These are phyloP conservation scores for Pseudomyrmex gracilis DNA, from an alignment of 1,140 invertebrate species.

Conservation along the genomic window DNA sequence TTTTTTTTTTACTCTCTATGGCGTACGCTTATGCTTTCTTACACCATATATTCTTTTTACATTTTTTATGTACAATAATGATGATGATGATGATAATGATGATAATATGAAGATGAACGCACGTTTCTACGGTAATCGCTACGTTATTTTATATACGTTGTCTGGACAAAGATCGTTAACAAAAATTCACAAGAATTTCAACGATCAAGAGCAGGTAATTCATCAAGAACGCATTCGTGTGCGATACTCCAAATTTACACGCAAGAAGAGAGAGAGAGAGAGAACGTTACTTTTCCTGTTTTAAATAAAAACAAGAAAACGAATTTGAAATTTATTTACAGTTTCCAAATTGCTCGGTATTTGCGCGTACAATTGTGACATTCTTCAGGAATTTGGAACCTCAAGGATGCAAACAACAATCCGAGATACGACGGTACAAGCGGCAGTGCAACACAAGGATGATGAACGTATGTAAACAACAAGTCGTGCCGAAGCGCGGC, in stretches of 20 bases:
- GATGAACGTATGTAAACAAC: slow-evolving; percentile 77
- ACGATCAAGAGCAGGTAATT: not conserved
- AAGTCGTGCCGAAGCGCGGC: slow-evolving; percentile 66
- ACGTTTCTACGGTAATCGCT: no score
- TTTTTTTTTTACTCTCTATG: slow-evolving; percentile 46
- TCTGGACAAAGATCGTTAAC: no score
- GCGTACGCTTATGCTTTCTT: slow-evolving; percentile 53
- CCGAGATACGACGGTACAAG: slow-evolving; percentile 4
- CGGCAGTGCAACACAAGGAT: slow-evolving; percentile 28
- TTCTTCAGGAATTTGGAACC: not conserved
- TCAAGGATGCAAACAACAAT: not conserved
- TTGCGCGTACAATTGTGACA: no score
- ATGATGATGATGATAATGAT: not conserved
- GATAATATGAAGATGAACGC: not conserved
- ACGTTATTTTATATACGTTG: no score
- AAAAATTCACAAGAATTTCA: no score
- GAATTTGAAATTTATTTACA: no score
- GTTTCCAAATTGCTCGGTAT: no score
- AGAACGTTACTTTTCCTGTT: no score
- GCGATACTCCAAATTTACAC: not conserved
- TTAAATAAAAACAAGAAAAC: no score
- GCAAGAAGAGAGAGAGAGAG: no score
- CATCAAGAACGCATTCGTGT: no score
- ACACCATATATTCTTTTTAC: slow-evolving; percentile 53
- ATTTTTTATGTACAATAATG: not conserved